Conservation (phyloP, 1,140 invertebrate genomes). For the Sarcophaga bullata region DNA sequence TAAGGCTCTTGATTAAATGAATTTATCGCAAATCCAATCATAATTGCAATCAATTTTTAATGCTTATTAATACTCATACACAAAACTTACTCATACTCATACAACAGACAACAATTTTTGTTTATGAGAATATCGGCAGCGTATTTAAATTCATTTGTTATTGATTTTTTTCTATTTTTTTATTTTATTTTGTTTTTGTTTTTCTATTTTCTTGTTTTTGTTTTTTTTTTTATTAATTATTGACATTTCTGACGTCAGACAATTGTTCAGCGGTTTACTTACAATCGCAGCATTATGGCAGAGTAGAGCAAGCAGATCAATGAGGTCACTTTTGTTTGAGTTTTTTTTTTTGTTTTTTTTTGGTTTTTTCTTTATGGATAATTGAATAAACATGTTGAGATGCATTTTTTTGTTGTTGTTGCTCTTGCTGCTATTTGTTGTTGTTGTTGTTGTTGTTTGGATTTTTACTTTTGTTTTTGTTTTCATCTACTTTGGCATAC, state of each 20-base stretch:
- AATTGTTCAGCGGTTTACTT: too few species aligned
- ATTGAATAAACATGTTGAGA: constrained; percentile 41
- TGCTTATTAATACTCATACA: too few species aligned
- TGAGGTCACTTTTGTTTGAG: constrained; percentile 36
- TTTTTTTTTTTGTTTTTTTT: not conserved
- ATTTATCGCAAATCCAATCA: too few species aligned
- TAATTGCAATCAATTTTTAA: too few species aligned
- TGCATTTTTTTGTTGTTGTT: not conserved
- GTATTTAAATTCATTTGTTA: too few species aligned
- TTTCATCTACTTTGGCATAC: constrained; percentile 23
- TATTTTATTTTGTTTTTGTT: not conserved
- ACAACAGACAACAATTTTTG: too few species aligned
- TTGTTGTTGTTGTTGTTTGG: too few species aligned
- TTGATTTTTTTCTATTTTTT: not conserved
- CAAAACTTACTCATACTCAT: too few species aligned
- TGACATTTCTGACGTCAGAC: constrained; percentile 37
- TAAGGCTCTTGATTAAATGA: too few species aligned
- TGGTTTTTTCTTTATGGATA: constrained; percentile 6
- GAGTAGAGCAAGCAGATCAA: constrained; percentile 20
- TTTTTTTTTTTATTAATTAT: not conserved
- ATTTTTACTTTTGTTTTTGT: too few species aligned
- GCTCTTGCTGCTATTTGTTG: too few species aligned
- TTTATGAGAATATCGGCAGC: too few species aligned
- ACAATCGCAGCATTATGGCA: not conserved
- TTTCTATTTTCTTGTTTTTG: not conserved